These are phyloP conservation scores for Atta cephalotes DNA, from an alignment of 1,140 invertebrate species.

Conservation along the genomic window DNA sequence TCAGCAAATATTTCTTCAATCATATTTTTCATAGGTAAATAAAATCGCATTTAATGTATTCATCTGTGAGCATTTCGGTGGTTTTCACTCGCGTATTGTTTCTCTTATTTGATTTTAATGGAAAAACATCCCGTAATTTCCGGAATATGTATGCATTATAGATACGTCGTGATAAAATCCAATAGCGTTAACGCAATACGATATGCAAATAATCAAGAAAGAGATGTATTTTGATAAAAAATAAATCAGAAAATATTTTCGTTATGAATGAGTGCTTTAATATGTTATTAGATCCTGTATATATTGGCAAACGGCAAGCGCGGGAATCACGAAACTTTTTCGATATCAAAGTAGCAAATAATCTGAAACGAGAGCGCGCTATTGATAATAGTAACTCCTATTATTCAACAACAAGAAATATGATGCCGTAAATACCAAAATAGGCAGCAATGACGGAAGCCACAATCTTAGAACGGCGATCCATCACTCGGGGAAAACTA, in stretches of 20 bases:
- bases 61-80: not conserved
- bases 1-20: not conserved
- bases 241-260: conserved; percentile 4
- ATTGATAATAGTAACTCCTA: conserved; percentile 4
- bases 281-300: not conserved
- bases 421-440: conserved; percentile 15
- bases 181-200: not conserved
- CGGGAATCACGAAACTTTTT: not conserved
- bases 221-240: not conserved
- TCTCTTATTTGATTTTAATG: not conserved
- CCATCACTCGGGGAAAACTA: conserved; percentile 40
- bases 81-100: not conserved
- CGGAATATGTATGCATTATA: conserved; percentile 10
- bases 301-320: not conserved
- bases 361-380: not conserved
- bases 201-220: not conserved
- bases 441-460: conserved; percentile 40
- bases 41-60: not conserved
- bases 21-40: not conserved
- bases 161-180: conserved; percentile 13
- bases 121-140: not conserved
- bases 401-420: conserved; percentile 26
- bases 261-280: not conserved
- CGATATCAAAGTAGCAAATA: not conserved
- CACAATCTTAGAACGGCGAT: conserved; percentile 37